phyloP scores from a whole-genome alignment of 1,140 invertebrate species.

The Babylonia areolata region DNA sequence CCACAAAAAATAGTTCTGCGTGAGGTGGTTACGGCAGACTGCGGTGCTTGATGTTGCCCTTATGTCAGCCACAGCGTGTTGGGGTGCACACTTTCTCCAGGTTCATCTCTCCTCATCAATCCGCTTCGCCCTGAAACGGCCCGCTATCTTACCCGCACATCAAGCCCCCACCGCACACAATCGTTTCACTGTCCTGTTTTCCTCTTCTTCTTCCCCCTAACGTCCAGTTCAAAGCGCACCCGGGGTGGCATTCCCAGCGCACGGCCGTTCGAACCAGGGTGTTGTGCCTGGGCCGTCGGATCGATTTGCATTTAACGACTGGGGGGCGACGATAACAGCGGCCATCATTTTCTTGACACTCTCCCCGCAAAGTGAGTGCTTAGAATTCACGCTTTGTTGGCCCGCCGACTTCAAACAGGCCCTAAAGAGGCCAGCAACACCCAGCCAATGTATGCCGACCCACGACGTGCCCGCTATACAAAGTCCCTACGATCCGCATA shows the following conservation, averaged over 20 bases:
- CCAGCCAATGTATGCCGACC: neutral
- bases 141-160: neutral
- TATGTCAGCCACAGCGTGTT: too few relatives aligned
- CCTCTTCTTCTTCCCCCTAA: too few relatives aligned
- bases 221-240: slow-evolving; percentile 10
- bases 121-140: too few relatives aligned
- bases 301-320: slow-evolving; percentile 25
- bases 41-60: too few relatives aligned
- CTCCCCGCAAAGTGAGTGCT: neutral
- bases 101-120: neutral
- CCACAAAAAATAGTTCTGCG: too few relatives aligned
- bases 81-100: neutral
- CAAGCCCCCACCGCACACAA: neutral
- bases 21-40: too few relatives aligned
- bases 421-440: neutral
- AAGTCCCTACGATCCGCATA: neutral
- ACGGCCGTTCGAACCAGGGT: neutral
- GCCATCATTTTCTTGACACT: neutral
- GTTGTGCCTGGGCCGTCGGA: neutral
- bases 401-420: slow-evolving; percentile 12
- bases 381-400: slow-evolving; percentile 26
- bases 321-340: neutral
- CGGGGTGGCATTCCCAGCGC: neutral
- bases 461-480: neutral
- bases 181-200: neutral